phyloP scores from a whole-genome alignment of 1,140 invertebrate species.

The Capitella teleta region DNA sequence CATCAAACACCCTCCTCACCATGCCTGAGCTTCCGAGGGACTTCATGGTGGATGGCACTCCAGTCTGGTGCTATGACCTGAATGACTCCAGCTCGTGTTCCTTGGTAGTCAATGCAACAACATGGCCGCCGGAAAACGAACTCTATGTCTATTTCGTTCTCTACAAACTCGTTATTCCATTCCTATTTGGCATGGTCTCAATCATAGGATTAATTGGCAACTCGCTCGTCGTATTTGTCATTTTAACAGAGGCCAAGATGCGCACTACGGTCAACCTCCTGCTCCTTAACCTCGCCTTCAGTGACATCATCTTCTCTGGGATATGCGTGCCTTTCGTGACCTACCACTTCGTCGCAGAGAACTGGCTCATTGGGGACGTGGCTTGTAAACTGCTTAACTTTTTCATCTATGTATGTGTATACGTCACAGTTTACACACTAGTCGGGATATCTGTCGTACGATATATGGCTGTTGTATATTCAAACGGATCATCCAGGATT shows the following conservation, averaged over 20 bases:
- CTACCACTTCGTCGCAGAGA: constrained; percentile 12
- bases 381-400: constrained; percentile 8
- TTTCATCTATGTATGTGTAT: constrained; percentile 58
- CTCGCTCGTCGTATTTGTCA: constrained; percentile 8
- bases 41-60: too few species aligned
- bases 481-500: not conserved
- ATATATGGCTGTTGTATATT: constrained; percentile 10
- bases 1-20: too few species aligned
- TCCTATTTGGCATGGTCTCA: constrained; percentile 6
- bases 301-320: constrained; percentile 9
- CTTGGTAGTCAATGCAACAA: too few species aligned
- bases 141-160: not conserved
- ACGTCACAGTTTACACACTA: constrained; percentile 80
- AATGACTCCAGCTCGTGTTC: too few species aligned
- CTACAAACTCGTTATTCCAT: constrained; percentile 10
- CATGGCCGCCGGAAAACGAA: too few species aligned
- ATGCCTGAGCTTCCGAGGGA: too few species aligned
- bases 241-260: constrained; percentile 7
- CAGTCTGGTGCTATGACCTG: too few species aligned
- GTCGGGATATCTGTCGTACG: constrained; percentile 65
- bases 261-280: constrained; percentile 11
- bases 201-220: constrained; percentile 12
- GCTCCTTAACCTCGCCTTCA: constrained; percentile 12
- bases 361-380: constrained; percentile 10
- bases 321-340: constrained; percentile 10